A percentile compares a stretch with the other conserved stretches of the same genome.
Conservation (phyloP, 2,113 vertebrate species). For the Tragelaphus scriptus region DNA sequence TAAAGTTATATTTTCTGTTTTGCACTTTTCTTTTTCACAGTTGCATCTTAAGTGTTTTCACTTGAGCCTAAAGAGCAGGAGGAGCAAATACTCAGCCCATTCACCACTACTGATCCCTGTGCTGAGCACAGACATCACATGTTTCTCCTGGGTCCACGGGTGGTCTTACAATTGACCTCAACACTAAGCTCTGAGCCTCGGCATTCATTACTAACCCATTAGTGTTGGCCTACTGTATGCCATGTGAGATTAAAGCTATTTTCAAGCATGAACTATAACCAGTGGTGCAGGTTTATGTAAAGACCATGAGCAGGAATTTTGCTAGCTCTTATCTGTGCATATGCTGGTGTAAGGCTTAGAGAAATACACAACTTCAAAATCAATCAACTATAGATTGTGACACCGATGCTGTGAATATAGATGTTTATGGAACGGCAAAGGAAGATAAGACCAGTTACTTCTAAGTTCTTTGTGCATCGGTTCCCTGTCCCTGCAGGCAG, state of each 20-base stretch:
- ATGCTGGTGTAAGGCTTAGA: not conserved
- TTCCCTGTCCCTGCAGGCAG: conserved; percentile 44
- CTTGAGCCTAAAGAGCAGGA: not conserved
- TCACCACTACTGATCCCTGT: not conserved
- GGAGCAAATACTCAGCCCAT: not conserved
- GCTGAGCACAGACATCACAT: not conserved
- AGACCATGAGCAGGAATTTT: conserved; percentile 13
- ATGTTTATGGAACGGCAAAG: conserved; percentile 55
- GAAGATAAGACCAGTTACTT: conserved; percentile 57
- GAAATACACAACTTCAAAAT: conserved; percentile 47
- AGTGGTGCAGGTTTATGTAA: not conserved
- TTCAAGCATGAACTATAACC: not conserved
- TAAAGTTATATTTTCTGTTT: conserved; percentile 12
- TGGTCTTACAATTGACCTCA: not conserved
- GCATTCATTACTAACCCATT: not conserved
- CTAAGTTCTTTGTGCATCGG: conserved; percentile 5
- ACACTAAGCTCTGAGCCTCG: not conserved
- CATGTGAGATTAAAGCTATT: not conserved
- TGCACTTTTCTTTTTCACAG: not conserved
- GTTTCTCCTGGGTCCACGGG: not conserved
- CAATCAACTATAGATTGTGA: conserved; percentile 63
- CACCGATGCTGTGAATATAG: conserved; percentile 59
- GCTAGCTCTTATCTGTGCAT: conserved; percentile 2
- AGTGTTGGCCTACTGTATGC: not conserved
- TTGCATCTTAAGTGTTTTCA: not conserved